A percentile compares a stretch with the other conserved stretches of the same genome.
These are phyloP conservation scores for Tribolium freemani DNA, from an alignment of 2,888 invertebrate species.

Conservation along the genomic window DNA sequence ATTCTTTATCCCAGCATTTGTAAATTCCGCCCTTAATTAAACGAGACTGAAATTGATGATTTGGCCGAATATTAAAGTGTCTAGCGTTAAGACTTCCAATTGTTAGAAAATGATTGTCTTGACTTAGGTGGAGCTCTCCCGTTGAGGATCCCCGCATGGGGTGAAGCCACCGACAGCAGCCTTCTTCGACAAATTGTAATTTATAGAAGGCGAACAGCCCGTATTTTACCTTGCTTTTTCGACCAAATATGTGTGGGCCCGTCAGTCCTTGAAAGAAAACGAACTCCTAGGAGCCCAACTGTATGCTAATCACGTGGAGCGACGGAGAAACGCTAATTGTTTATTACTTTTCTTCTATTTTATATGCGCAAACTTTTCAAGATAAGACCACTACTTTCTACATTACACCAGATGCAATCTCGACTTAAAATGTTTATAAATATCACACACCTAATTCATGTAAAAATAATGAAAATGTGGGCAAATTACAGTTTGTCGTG, in stretches of 20 bases:
- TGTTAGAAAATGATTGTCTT: slow-evolving; percentile 55
- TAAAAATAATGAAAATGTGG: slow-evolving; percentile 32
- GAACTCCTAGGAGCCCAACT: slow-evolving; percentile 33
- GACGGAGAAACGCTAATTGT: slow-evolving; percentile 17
- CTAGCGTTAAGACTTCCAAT: slow-evolving; percentile 60
- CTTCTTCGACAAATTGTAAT: slow-evolving; percentile 68
- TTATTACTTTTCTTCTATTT: neutral
- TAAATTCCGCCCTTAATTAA: slow-evolving; percentile 32
- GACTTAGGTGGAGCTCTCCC: slow-evolving; percentile 61
- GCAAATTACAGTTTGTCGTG: slow-evolving; percentile 30
- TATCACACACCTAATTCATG: slow-evolving; percentile 21
- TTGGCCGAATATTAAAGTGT: slow-evolving; percentile 62
- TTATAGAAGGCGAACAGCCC: slow-evolving; percentile 61
- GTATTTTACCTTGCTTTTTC: slow-evolving; percentile 53
- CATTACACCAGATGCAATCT: slow-evolving; percentile 15
- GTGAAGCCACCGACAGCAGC: slow-evolving; percentile 63
- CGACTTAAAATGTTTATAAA: slow-evolving; percentile 13
- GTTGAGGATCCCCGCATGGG: slow-evolving; percentile 64
- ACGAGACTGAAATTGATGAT: slow-evolving; percentile 62
- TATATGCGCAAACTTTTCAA: neutral
- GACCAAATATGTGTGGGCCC: slow-evolving; percentile 63
- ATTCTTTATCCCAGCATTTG: neutral
- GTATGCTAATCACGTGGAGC: slow-evolving; percentile 31
- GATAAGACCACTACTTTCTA: neutral
- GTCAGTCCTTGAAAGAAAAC: slow-evolving; percentile 52